Evolutionary conservation across 2,888 invertebrate genomes (phyloP).

Genomic region (Campoplex capitator): DNA sequence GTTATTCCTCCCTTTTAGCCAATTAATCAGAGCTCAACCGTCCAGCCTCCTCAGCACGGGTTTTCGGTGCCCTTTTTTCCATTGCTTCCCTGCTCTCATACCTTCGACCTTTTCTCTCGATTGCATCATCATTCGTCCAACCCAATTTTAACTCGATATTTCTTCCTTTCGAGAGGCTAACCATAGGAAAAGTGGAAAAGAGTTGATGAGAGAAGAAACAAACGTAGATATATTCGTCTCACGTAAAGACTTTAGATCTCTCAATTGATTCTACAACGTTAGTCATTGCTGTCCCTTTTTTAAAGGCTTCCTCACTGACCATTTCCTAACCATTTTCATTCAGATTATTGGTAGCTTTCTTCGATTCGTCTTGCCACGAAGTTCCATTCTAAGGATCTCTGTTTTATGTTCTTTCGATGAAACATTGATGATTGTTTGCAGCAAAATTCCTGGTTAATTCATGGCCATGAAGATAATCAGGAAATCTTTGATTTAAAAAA

Average conservation of each 20-base stretch:
- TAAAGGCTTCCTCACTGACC: too few species aligned
- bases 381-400: too few species aligned
- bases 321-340: not conserved
- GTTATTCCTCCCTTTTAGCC: slow-evolving; percentile 64
- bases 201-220: not conserved
- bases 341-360: too few species aligned
- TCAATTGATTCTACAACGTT: not conserved
- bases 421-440: too few species aligned
- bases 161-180: not conserved
- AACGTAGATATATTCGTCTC: not conserved
- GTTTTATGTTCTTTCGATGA: too few species aligned
- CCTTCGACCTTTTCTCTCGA: slow-evolving; percentile 50
- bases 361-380: too few species aligned
- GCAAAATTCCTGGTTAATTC: too few species aligned
- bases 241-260: not conserved
- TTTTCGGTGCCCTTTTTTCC: slow-evolving; percentile 27
- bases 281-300: not conserved
- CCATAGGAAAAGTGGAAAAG: not conserved
- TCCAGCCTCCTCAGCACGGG: slow-evolving; percentile 53
- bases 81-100: slow-evolving; percentile 16
- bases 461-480: too few species aligned
- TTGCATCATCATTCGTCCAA: slow-evolving; percentile 56
- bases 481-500: too few species aligned
- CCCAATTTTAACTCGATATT: slow-evolving; percentile 44
- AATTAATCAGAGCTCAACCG: slow-evolving; percentile 71